These are phyloP conservation scores for Seriola dumerili DNA, from an alignment of 2,113 vertebrate genomes.

Conservation along the genomic window DNA sequence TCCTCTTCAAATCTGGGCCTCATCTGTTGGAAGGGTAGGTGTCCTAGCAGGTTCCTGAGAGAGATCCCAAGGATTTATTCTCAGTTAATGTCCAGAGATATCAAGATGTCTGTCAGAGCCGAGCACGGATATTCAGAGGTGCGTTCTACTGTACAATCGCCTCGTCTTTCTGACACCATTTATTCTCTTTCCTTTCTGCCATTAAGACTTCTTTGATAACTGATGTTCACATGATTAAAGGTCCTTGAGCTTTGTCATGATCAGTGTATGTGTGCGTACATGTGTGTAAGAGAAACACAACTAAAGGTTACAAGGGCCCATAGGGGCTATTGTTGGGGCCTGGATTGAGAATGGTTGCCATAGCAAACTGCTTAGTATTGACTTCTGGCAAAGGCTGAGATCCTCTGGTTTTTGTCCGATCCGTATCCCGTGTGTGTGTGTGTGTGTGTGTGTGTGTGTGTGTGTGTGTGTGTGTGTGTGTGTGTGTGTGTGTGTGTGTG, in stretches of 20 bases:
- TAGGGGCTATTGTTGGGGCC: not conserved
- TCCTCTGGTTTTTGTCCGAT: slow-evolving; percentile 55
- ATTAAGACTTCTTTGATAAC: not conserved
- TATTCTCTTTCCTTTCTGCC: slow-evolving; percentile 4
- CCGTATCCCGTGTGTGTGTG: slow-evolving; percentile 22
- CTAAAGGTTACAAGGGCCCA: slow-evolving; percentile 22
- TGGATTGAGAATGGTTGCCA: slow-evolving; percentile 42
- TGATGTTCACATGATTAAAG: not conserved
- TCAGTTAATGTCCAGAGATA: slow-evolving; percentile 66
- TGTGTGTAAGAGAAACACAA: slow-evolving; percentile 21
- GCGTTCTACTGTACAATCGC: slow-evolving; percentile 8
- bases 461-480: slow-evolving; percentile 14
- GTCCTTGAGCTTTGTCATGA: not conserved
- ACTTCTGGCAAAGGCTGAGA: slow-evolving; percentile 58
- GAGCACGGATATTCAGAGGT: slow-evolving; percentile 40
- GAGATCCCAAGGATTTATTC: slow-evolving; percentile 62
- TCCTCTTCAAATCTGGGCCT: slow-evolving; percentile 80
- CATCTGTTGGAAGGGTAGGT: slow-evolving; percentile 62
- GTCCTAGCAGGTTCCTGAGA: slow-evolving; percentile 69
- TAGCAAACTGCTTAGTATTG: slow-evolving; percentile 68
- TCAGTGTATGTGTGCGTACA: not conserved
- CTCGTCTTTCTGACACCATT: not conserved
- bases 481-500: slow-evolving; percentile 4
- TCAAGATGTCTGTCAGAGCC: slow-evolving; percentile 39
- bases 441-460: slow-evolving; percentile 12